Percentiles rank a stretch among this genome's conserved stretches.
phyloP scores from a whole-genome alignment of 1,140 invertebrate species.

The Meloidogyne exigua region DNA sequence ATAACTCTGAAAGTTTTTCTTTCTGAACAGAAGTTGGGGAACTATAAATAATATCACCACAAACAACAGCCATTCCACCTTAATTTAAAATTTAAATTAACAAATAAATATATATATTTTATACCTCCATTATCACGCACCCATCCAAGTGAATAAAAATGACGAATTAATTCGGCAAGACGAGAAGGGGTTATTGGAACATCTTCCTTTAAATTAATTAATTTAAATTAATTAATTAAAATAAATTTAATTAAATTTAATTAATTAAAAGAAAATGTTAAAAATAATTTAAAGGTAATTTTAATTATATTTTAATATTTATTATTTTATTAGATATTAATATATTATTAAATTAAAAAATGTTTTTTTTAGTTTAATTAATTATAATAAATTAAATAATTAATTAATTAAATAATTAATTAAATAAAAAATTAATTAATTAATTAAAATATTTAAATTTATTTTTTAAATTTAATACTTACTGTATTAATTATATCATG shows the following conservation, averaged over 20 bases:
- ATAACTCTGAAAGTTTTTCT: slow-evolving; percentile 69
- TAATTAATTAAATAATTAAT: no score
- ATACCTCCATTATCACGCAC: slow-evolving; percentile 71
- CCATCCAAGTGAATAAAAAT: slow-evolving; percentile 27
- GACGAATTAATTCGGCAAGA: slow-evolving; percentile 27
- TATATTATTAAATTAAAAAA: no score
- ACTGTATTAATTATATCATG: not conserved
- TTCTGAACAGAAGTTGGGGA: slow-evolving; percentile 97
- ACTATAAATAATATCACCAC: slow-evolving; percentile 80
- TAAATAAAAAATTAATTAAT: no score
- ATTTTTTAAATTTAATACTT: not conserved
- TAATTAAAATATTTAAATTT: no score
- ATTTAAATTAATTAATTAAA: no score
- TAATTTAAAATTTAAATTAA: not conserved
- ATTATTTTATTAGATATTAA: no score
- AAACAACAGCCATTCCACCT: slow-evolving; percentile 81
- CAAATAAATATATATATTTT: not conserved
- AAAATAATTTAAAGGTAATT: no score
- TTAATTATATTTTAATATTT: no score
- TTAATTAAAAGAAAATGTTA: no score
- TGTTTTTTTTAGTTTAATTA: no score
- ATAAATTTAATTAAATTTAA: no score
- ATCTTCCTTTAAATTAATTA: slow-evolving; percentile 6
- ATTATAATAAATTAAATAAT: no score
- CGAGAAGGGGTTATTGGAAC: slow-evolving; percentile 17